Conservation (phyloP, 2,888 invertebrate species). For the Congeria kusceri region DNA sequence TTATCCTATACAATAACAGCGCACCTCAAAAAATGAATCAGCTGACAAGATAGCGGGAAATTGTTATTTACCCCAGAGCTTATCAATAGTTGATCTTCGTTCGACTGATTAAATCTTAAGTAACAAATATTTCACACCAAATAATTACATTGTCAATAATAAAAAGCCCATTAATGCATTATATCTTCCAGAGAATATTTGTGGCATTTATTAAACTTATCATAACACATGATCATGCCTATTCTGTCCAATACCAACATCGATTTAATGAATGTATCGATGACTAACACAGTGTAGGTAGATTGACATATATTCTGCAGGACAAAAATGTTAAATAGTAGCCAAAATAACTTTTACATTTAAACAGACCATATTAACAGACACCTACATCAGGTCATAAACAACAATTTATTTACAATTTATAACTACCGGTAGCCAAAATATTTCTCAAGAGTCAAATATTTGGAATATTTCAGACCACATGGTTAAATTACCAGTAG, state of each 20-base stretch:
- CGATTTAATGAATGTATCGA: constrained; percentile 28
- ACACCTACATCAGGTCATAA: too few relatives aligned
- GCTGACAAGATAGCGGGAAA: too few relatives aligned
- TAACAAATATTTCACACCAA: constrained; percentile 28
- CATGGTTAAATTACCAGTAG: background rate
- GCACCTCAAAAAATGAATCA: too few relatives aligned
- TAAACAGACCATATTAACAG: too few relatives aligned
- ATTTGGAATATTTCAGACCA: constrained; percentile 5
- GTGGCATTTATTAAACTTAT: constrained; percentile 29
- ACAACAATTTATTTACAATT: too few relatives aligned
- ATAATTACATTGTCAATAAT: constrained; percentile 17
- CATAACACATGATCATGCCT: constrained; percentile 21
- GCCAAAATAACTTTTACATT: too few relatives aligned
- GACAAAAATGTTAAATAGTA: too few relatives aligned
- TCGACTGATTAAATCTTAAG: background rate
- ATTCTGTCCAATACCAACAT: constrained; percentile 18
- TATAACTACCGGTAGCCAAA: too few relatives aligned
- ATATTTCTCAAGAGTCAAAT: background rate
- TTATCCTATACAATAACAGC: too few relatives aligned
- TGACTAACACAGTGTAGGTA: constrained; percentile 9
- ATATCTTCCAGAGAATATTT: constrained; percentile 24
- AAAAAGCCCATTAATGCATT: constrained; percentile 22
- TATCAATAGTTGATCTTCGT: too few relatives aligned
- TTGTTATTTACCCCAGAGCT: too few relatives aligned
- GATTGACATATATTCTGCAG: too few relatives aligned